Percentiles rank a stretch among this genome's conserved stretches.
These are phyloP conservation scores for Chelon labrosus DNA, from an alignment of 2,797 vertebrate species.

Conservation along the genomic window DNA sequence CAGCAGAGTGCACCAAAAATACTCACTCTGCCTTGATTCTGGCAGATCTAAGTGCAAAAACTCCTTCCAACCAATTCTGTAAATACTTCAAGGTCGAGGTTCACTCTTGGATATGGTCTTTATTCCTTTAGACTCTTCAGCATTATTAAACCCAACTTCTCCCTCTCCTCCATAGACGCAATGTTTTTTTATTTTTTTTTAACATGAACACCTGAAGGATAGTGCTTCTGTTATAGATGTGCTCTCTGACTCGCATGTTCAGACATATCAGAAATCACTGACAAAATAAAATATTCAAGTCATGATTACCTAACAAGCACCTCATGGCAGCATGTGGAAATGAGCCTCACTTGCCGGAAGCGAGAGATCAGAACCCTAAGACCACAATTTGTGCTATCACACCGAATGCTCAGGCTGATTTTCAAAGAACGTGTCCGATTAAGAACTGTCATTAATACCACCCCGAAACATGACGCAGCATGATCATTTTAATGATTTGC, in stretches of 20 bases:
- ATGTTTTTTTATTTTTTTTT: too few relatives aligned
- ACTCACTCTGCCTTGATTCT: constrained; percentile 50
- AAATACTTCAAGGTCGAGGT: constrained; percentile 32
- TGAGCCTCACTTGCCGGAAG: constrained; percentile 31
- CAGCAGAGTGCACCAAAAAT: constrained; percentile 45
- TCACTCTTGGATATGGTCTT: constrained; percentile 31
- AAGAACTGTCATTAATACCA: constrained; percentile 8
- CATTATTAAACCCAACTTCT: constrained; percentile 11
- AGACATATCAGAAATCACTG: too few relatives aligned
- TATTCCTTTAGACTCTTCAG: constrained; percentile 13
- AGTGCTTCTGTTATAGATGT: too few relatives aligned
- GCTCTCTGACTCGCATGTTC: too few relatives aligned
- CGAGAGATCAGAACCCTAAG: constrained; percentile 25
- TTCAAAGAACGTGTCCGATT: constrained; percentile 12
- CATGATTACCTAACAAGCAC: constrained; percentile 28
- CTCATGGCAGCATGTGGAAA: constrained; percentile 26
- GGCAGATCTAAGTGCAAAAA: constrained; percentile 46
- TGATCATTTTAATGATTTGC: constrained; percentile 18
- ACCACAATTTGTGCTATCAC: constrained; percentile 27
- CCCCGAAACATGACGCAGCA: constrained; percentile 20
- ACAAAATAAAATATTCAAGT: constrained; percentile 40
- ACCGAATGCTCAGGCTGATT: constrained; percentile 17
- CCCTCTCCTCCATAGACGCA: neutral
- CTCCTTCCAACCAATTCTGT: constrained; percentile 27
- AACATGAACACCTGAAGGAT: too few relatives aligned